Conservation (phyloP, 1,140 invertebrate genomes). For the Cataglyphis hispanica region DNA sequence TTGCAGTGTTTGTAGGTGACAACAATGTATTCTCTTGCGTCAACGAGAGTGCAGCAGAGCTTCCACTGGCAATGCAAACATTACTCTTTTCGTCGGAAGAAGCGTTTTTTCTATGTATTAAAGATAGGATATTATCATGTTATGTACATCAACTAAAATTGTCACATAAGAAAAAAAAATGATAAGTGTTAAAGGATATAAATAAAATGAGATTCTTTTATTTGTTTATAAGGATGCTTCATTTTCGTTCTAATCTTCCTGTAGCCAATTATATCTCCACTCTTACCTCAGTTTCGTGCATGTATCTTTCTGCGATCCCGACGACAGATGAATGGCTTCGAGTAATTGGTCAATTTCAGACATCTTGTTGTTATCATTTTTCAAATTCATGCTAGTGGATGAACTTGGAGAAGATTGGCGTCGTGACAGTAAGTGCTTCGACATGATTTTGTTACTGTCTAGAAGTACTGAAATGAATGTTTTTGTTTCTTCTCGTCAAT, state of each 20-base stretch:
- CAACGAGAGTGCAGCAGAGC: constrained; percentile 71
- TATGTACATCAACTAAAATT: too few relatives aligned
- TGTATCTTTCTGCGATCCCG: constrained; percentile 73
- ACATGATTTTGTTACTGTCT: constrained; percentile 76
- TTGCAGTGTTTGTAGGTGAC: constrained; percentile 66
- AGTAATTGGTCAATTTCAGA: constrained; percentile 80
- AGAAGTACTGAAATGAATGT: constrained; percentile 73
- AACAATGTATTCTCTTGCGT: constrained; percentile 73
- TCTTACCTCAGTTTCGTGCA: constrained; percentile 77
- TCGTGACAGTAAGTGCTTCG: constrained; percentile 76
- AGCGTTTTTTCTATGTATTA: constrained; percentile 74
- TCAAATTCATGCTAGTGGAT: constrained; percentile 73
- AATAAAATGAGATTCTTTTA: constrained; percentile 44
- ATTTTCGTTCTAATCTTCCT: background rate
- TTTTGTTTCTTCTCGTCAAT: background rate
- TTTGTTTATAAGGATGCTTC: background rate
- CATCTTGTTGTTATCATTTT: constrained; percentile 76
- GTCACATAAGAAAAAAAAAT: constrained; percentile 9
- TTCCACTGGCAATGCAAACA: constrained; percentile 61
- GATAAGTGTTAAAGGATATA: background rate
- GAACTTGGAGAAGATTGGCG: constrained; percentile 78
- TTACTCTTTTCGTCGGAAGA: constrained; percentile 70
- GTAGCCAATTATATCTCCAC: constrained; percentile 21
- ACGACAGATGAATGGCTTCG: constrained; percentile 77
- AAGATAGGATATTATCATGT: constrained; percentile 16